Percentiles rank a stretch among this genome's conserved stretches.
Conservation (phyloP, 2,797 vertebrate genomes). For the Eremophila alpestris region DNA sequence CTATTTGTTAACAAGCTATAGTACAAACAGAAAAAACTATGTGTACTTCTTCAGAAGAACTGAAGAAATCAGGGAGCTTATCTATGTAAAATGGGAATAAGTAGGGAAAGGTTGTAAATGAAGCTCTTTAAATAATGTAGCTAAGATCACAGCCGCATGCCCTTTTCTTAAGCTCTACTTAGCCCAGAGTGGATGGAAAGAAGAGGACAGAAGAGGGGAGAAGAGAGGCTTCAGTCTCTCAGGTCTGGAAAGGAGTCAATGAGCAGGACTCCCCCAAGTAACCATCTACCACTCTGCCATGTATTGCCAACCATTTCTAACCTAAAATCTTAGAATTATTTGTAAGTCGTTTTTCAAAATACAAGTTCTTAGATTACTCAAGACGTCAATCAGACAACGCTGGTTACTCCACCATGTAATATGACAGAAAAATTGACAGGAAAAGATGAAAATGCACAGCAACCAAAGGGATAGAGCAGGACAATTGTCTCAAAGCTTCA, state of each 20-base stretch:
- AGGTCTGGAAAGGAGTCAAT: not conserved
- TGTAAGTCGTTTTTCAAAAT: not conserved
- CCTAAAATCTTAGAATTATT: not conserved
- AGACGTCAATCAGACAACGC: accelerated
- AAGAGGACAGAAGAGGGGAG: not conserved
- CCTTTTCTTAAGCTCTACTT: not conserved
- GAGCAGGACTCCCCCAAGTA: not conserved
- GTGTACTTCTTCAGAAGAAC: not conserved
- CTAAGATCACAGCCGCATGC: not conserved
- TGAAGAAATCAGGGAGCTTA: not conserved
- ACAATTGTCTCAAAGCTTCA: not conserved
- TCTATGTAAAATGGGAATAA: not conserved
- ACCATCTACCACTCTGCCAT: not conserved
- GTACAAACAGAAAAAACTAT: not conserved
- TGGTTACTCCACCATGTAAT: not conserved
- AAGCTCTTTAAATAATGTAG: not conserved
- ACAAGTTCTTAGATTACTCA: not conserved
- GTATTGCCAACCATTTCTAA: not conserved
- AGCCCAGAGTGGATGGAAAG: not conserved
- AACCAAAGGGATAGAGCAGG: not conserved
- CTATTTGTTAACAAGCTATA: not conserved
- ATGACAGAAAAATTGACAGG: not conserved
- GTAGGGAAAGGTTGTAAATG: not conserved
- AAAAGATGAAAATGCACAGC: not conserved
- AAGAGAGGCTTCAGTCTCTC: not conserved